Percentiles rank a stretch among this genome's conserved stretches.
Conservation (phyloP, 2,113 vertebrate genomes). For the Osmerus mordax region DNA sequence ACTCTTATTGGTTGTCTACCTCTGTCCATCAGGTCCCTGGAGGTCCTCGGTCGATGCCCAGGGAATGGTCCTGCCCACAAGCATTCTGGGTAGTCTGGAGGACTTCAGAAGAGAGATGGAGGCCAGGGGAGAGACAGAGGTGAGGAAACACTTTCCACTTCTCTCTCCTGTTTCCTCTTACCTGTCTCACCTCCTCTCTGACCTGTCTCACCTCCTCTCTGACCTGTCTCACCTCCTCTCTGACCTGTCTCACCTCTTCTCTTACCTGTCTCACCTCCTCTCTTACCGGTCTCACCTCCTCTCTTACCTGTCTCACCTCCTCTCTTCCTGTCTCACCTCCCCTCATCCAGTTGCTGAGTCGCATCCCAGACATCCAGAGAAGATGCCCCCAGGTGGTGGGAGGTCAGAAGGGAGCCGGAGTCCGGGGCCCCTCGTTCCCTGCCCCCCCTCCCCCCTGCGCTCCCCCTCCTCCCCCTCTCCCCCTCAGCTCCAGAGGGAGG, state of each 20-base stretch:
- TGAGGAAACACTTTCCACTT: slow-evolving; percentile 36
- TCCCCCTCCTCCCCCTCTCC: slow-evolving; percentile 5
- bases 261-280: no score
- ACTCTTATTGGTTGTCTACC: background rate
- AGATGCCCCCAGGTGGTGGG: slow-evolving; percentile 9
- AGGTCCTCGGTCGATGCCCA: slow-evolving; percentile 54
- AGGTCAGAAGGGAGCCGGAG: slow-evolving; percentile 13
- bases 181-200: no score
- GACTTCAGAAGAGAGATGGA: slow-evolving; percentile 80
- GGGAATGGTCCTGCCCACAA: slow-evolving; percentile 82
- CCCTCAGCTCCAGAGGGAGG: slow-evolving; percentile 29
- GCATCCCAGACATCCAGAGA: slow-evolving; percentile 47
- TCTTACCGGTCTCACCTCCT: no score
- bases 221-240: no score
- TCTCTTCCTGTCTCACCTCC: background rate
- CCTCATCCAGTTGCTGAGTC: slow-evolving; percentile 66
- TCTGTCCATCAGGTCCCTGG: slow-evolving; percentile 54
- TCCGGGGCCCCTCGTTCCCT: background rate
- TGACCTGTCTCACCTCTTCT: no score
- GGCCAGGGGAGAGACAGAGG: slow-evolving; percentile 74
- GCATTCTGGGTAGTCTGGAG: slow-evolving; percentile 83
- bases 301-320: no score
- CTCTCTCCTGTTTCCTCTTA: no score
- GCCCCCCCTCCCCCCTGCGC: slow-evolving; percentile 5
- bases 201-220: no score